These are phyloP conservation scores for Neoascia interrupta DNA, from an alignment of 2,888 invertebrate genomes.

Conservation along the genomic window DNA sequence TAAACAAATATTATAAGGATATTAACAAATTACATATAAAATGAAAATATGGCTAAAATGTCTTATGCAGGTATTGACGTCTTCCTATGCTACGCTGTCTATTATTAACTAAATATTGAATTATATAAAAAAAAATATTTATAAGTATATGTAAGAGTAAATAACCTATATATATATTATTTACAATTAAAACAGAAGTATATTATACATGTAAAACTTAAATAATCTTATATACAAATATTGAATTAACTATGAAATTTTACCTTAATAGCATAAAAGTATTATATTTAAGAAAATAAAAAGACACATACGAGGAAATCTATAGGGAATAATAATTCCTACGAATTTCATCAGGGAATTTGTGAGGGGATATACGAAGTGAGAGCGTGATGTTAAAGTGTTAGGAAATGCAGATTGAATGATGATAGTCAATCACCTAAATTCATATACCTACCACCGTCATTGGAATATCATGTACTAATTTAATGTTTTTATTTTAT, in stretches of 20 bases:
- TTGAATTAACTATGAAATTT: constrained; percentile 57
- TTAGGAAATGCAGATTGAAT: too few species aligned
- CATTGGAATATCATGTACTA: constrained; percentile 35
- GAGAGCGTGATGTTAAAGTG: too few species aligned
- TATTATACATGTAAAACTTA: constrained; percentile 68
- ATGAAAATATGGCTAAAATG: constrained; percentile 79
- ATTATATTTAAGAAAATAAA: constrained; percentile 44
- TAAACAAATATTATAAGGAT: constrained; percentile 52
- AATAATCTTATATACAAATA: constrained; percentile 65
- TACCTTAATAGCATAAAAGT: constrained; percentile 52
- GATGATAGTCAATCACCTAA: constrained; percentile 59
- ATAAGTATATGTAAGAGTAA: constrained; percentile 57
- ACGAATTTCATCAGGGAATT: too few species aligned
- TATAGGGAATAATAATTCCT: not conserved
- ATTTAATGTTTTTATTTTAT: not conserved
- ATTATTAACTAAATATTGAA: constrained; percentile 79
- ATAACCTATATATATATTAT: constrained; percentile 67
- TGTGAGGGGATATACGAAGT: constrained; percentile 16
- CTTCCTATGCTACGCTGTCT: constrained; percentile 81
- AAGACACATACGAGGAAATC: not conserved
- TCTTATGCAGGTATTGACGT: constrained; percentile 81
- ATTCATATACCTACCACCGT: constrained; percentile 38
- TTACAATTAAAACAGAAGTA: constrained; percentile 68
- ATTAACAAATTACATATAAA: constrained; percentile 56
- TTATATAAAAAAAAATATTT: constrained; percentile 65